Percentiles rank a stretch among this genome's conserved stretches.
phyloP scores from a whole-genome alignment of 2,113 vertebrate genomes.

The Solea solea region DNA sequence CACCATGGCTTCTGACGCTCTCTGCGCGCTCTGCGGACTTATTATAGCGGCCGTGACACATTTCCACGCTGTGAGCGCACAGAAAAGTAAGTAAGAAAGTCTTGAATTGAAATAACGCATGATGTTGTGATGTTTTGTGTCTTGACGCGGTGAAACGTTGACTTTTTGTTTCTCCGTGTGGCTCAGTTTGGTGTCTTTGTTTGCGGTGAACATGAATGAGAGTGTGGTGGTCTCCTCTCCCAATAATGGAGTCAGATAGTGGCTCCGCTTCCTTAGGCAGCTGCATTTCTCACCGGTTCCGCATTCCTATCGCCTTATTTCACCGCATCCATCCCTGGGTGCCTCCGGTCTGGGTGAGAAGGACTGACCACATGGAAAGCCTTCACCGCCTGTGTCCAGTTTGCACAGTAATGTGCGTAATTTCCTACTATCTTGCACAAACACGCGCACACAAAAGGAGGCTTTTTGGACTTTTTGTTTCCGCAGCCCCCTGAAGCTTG shows the following conservation, averaged over 20 bases:
- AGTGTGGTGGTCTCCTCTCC: conserved; percentile 29
- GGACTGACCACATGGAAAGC: conserved; percentile 50
- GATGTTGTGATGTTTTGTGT: neutral
- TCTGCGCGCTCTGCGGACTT: conserved; percentile 70
- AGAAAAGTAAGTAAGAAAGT: conserved; percentile 75
- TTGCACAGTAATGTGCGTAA: conserved; percentile 5
- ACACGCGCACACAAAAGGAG: neutral
- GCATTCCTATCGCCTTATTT: conserved; percentile 83
- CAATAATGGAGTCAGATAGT: conserved; percentile 61
- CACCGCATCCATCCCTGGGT: conserved; percentile 65
- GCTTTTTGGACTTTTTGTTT: conserved; percentile 14
- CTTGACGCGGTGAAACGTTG: neutral
- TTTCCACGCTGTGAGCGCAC: conserved; percentile 66
- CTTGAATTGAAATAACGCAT: neutral
- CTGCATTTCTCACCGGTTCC: conserved; percentile 83
- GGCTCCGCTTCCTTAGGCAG: conserved; percentile 78
- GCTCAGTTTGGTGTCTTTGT: neutral
- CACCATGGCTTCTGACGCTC: conserved; percentile 69
- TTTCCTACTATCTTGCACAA: neutral
- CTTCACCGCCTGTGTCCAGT: conserved; percentile 34
- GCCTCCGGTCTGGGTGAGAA: conserved; percentile 52
- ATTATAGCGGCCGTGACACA: conserved; percentile 64
- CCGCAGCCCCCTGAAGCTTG: conserved; percentile 35
- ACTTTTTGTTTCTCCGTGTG: neutral
- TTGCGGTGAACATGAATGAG: conserved; percentile 35